phyloP scores from a whole-genome alignment of 2,888 invertebrate genomes.

The Pyrrhia umbra region DNA sequence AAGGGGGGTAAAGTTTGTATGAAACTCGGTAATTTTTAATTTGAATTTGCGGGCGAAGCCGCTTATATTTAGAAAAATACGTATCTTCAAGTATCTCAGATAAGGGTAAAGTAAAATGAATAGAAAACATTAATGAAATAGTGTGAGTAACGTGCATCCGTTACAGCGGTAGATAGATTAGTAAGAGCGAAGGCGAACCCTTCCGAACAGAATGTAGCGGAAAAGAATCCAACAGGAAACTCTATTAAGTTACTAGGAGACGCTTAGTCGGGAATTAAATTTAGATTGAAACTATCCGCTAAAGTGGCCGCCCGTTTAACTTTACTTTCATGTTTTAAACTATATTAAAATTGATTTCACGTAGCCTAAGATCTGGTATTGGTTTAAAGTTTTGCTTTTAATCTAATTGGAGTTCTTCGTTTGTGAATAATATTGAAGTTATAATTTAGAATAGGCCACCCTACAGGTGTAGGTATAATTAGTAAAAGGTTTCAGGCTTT shows the following conservation, averaged over 20 bases:
- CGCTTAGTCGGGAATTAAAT: slow-evolving; percentile 76
- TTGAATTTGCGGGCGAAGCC: too few species aligned
- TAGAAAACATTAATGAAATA: slow-evolving; percentile 37
- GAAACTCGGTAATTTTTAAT: too few species aligned
- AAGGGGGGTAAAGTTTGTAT: too few species aligned
- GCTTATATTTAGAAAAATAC: too few species aligned
- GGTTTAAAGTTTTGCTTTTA: slow-evolving; percentile 20
- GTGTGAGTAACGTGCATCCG: slow-evolving; percentile 41
- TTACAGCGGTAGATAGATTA: slow-evolving; percentile 45
- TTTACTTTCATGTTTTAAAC: slow-evolving; percentile 44
- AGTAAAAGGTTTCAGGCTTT: too few species aligned
- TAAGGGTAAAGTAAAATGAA: slow-evolving; percentile 12
- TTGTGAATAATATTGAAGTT: slow-evolving; percentile 36
- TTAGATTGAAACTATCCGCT: slow-evolving; percentile 78
- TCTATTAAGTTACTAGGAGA: slow-evolving; percentile 59
- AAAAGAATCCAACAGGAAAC: slow-evolving; percentile 76
- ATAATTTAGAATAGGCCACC: too few species aligned
- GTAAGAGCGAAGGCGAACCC: slow-evolving; percentile 27
- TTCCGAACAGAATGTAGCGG: slow-evolving; percentile 67
- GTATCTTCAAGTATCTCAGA: background rate
- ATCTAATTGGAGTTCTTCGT: slow-evolving; percentile 22
- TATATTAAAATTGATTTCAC: slow-evolving; percentile 57
- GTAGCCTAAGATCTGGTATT: slow-evolving; percentile 12
- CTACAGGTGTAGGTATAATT: too few species aligned
- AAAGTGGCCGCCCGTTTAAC: slow-evolving; percentile 60